phyloP scores from a whole-genome alignment of 2,113 vertebrate genomes.

The Phrynocephalus versicolor region DNA sequence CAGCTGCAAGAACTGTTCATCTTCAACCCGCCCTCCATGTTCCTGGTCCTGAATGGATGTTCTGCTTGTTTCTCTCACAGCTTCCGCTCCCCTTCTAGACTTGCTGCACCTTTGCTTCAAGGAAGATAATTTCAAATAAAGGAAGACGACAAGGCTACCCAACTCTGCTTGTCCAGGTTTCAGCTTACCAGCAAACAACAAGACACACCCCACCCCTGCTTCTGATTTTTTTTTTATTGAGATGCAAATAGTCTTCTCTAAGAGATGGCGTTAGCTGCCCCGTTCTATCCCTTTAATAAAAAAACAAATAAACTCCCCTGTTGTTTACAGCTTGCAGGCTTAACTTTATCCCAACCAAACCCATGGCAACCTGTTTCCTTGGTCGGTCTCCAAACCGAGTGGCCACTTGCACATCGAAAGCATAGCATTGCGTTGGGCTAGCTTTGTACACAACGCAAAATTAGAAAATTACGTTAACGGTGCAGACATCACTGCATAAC shows the following conservation, averaged over 20 bases:
- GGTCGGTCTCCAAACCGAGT: neutral
- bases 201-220: too few species aligned
- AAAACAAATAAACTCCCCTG: fast-evolving
- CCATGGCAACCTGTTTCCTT: neutral
- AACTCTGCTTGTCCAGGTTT: neutral
- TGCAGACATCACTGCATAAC: too few species aligned
- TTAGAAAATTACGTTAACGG: too few species aligned
- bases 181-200: too few species aligned
- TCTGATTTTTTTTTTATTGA: neutral
- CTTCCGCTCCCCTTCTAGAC: constrained; percentile 17
- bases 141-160: neutral
- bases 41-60: neutral
- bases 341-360: neutral
- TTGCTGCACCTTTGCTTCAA: neutral
- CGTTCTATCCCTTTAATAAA: neutral
- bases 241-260: neutral
- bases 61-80: constrained; percentile 27
- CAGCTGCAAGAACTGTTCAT: neutral
- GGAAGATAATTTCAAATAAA: constrained; percentile 15
- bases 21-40: neutral
- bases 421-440: too few species aligned
- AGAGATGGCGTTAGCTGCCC: neutral
- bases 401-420: too few species aligned
- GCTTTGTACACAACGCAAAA: too few species aligned
- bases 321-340: constrained; percentile 16